phyloP scores from a whole-genome alignment of 2,113 vertebrate genomes.

The Cryptotis parvus region DNA sequence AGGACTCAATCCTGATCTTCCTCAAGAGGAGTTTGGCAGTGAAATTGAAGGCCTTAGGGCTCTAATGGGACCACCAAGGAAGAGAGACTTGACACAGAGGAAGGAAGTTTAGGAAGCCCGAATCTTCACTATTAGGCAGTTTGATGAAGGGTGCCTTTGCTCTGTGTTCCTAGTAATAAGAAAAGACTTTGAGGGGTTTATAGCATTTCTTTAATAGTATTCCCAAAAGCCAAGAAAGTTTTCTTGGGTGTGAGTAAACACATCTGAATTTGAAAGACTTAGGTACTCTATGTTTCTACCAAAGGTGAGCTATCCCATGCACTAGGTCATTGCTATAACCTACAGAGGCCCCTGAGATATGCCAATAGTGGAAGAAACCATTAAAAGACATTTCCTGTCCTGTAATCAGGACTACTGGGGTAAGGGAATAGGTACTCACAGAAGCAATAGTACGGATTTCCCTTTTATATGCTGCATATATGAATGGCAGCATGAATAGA shows the following conservation, averaged over 20 bases:
- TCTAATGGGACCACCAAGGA: background rate
- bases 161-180: background rate
- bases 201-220: background rate
- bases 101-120: accelerated
- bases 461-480: background rate
- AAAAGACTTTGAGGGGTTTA: background rate
- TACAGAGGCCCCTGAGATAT: background rate
- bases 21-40: background rate
- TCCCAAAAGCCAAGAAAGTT: background rate
- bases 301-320: background rate
- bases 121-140: background rate
- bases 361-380: background rate
- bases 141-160: background rate
- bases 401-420: background rate
- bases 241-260: background rate
- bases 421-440: accelerated
- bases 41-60: background rate
- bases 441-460: background rate
- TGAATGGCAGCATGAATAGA: background rate
- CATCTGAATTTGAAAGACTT: background rate
- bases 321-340: background rate
- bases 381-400: background rate
- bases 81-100: background rate
- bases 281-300: background rate
- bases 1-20: background rate